phyloP scores from a whole-genome alignment of 2,888 invertebrate genomes.

The Drosophila falleni region DNA sequence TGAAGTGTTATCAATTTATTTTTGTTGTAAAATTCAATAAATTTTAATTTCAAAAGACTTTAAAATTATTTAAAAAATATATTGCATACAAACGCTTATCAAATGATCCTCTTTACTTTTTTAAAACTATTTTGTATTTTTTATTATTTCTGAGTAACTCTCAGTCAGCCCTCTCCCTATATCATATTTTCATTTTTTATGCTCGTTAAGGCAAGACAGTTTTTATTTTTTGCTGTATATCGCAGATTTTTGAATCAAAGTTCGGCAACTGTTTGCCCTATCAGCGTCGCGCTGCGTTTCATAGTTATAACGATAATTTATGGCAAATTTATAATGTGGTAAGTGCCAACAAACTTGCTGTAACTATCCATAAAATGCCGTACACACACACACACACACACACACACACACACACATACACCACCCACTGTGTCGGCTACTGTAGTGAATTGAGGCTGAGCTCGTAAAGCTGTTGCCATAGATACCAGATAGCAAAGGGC shows the following conservation, averaged over 20 bases:
- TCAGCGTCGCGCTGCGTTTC: conserved; percentile 55
- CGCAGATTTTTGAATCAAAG: conserved; percentile 61
- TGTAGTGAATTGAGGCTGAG: conserved; percentile 59
- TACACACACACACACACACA: conserved; percentile 37
- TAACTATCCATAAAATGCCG: conserved; percentile 76
- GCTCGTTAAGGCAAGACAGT: conserved; percentile 43
- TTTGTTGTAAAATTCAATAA: too few relatives aligned
- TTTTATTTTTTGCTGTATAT: conserved; percentile 24
- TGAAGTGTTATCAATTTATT: too few relatives aligned
- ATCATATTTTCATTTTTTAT: neutral
- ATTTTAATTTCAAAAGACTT: too few relatives aligned
- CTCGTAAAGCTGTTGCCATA: conserved; percentile 72
- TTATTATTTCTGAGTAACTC: neutral
- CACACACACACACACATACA: conserved; percentile 46
- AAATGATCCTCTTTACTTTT: neutral
- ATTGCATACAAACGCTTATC: too few relatives aligned
- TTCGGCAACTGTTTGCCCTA: conserved; percentile 51
- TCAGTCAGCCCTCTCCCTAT: neutral
- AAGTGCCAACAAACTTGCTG: conserved; percentile 81
- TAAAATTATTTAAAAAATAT: too few relatives aligned
- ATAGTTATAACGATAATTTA: conserved; percentile 75
- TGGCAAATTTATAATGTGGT: conserved; percentile 80
- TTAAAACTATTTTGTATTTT: neutral
- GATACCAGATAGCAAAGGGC: conserved; percentile 52
- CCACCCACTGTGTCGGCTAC: conserved; percentile 52